Evolutionary conservation across 2,113 vertebrate genomes (phyloP).

Genomic region (Podarcis muralis): DNA sequence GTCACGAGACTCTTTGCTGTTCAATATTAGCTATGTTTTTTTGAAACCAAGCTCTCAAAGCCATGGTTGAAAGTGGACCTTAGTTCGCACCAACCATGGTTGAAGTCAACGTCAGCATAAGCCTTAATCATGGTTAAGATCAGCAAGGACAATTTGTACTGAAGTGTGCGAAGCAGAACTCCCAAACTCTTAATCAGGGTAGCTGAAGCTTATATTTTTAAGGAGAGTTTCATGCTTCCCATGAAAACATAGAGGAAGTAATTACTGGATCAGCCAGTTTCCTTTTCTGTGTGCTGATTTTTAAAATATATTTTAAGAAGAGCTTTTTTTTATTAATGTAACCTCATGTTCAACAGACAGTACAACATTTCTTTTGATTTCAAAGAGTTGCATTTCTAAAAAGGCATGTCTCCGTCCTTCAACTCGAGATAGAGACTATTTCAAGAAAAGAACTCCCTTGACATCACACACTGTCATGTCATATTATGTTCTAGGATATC

Average conservation of each 20-base stretch:
- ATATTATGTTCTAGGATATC: background rate
- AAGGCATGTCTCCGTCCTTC: background rate
- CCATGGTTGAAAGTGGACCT: background rate
- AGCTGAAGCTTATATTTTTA: background rate
- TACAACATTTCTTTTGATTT: background rate
- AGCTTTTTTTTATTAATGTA: constrained; percentile 24
- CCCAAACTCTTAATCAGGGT: background rate
- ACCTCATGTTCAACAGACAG: background rate
- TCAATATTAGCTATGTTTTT: background rate
- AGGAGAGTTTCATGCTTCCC: constrained; percentile 6
- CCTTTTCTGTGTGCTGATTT: constrained; percentile 13
- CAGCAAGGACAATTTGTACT: background rate
- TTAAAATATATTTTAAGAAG: constrained; percentile 12
- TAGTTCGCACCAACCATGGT: background rate
- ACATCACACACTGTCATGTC: background rate
- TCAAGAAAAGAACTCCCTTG: background rate
- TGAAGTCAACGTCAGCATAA: background rate
- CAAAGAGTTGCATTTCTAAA: constrained; percentile 3
- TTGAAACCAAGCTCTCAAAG: background rate
- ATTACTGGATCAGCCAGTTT: background rate
- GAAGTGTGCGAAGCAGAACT: no score
- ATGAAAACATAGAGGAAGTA: constrained; percentile 3
- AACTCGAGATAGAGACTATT: background rate
- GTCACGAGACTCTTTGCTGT: background rate
- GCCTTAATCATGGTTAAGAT: background rate